These are phyloP conservation scores for Nestor notabilis DNA, from an alignment of 2,113 vertebrate species.

Conservation along the genomic window DNA sequence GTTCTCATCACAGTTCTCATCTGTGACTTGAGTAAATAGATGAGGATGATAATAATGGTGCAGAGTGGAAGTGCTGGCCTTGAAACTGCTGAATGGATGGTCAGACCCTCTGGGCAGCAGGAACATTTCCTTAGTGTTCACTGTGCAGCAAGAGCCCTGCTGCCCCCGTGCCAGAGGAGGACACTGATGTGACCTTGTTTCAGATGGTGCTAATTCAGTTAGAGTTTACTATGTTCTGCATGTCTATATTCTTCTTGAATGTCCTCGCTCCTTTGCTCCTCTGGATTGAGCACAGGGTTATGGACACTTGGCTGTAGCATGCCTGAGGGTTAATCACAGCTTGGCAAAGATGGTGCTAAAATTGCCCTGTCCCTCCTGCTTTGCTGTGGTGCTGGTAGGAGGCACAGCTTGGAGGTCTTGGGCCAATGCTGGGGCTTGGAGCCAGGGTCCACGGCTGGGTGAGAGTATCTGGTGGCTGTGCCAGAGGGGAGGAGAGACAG, in stretches of 20 bases:
- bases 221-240: accelerated
- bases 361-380: background rate
- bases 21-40: background rate
- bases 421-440: background rate
- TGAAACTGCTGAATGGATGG: background rate
- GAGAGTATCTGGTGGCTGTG: background rate
- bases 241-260: background rate
- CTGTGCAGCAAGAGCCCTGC: background rate
- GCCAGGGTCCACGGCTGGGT: accelerated
- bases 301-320: accelerated
- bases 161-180: accelerated
- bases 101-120: background rate
- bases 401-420: background rate
- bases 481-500: background rate
- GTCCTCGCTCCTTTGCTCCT: background rate
- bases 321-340: background rate
- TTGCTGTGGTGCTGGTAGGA: background rate
- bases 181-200: background rate
- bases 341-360: accelerated
- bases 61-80: background rate
- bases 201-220: accelerated
- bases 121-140: background rate
- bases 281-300: background rate
- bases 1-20: background rate
- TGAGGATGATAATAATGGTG: background rate